These are phyloP conservation scores for Scarus forsteni DNA, from an alignment of 2,797 vertebrate species.

Conservation along the genomic window DNA sequence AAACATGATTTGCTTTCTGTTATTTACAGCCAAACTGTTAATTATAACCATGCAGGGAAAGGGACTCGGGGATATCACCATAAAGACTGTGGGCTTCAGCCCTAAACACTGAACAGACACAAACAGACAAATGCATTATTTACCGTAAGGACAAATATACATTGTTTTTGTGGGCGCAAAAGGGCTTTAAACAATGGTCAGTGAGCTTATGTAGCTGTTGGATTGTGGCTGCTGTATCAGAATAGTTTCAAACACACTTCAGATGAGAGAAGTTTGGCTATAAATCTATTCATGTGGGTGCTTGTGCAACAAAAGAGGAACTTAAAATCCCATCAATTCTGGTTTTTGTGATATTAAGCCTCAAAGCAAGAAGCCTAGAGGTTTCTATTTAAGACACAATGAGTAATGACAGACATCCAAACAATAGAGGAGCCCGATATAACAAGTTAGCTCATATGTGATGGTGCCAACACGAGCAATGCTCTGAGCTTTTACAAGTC, in stretches of 20 bases:
- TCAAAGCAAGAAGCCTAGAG: slow-evolving; percentile 29
- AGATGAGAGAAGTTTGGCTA: slow-evolving; percentile 22
- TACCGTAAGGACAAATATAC: slow-evolving; percentile 51
- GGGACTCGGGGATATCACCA: slow-evolving; percentile 30
- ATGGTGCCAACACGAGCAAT: not conserved
- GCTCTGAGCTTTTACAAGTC: not conserved
- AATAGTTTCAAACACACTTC: slow-evolving; percentile 43
- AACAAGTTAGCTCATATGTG: slow-evolving; percentile 17
- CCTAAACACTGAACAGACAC: slow-evolving; percentile 46
- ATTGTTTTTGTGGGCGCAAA: slow-evolving; percentile 45
- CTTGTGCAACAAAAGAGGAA: slow-evolving; percentile 51
- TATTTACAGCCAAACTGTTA: slow-evolving; percentile 54
- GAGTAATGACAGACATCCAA: slow-evolving; percentile 35
- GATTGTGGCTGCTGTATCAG: slow-evolving; percentile 52
- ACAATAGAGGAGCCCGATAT: slow-evolving; percentile 24
- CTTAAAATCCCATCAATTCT: slow-evolving; percentile 25
- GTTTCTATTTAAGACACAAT: slow-evolving; percentile 44
- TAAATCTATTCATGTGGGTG: slow-evolving; percentile 46
- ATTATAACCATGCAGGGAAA: slow-evolving; percentile 49
- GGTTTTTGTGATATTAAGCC: slow-evolving; percentile 46
- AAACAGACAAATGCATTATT: slow-evolving; percentile 52
- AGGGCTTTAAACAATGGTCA: slow-evolving; percentile 53
- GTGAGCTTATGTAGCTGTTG: slow-evolving; percentile 52
- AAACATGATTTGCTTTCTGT: slow-evolving; percentile 38
- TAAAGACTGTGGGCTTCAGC: slow-evolving; percentile 35